Conservation (phyloP, 2,113 vertebrate species). For the Cettia cetti region DNA sequence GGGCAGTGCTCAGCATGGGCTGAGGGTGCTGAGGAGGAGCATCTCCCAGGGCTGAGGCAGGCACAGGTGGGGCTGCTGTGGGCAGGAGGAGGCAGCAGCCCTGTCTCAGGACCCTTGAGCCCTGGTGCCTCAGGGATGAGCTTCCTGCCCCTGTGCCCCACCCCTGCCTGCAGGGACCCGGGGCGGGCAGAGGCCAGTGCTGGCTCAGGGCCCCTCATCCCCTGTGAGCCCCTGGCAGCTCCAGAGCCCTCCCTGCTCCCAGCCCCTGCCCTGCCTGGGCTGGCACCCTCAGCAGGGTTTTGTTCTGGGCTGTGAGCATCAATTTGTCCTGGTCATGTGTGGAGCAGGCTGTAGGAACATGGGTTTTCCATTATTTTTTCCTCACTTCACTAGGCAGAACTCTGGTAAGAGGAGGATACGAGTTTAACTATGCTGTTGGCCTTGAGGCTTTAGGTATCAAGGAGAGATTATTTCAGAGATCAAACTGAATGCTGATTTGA, state of each 20-base stretch:
- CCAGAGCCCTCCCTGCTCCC: not conserved
- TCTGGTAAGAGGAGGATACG: constrained; percentile 18
- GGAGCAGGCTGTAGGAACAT: not conserved
- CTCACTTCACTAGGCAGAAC: not conserved
- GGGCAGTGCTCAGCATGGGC: not conserved
- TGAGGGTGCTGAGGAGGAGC: not conserved
- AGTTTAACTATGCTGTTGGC: constrained; percentile 6
- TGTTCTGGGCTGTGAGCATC: not conserved
- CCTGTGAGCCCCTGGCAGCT: not conserved
- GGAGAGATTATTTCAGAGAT: constrained; percentile 70
- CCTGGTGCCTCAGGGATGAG: too few species aligned
- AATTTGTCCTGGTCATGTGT: not conserved
- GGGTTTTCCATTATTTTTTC: not conserved
- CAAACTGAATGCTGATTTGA: constrained; percentile 68
- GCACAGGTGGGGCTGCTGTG: not conserved
- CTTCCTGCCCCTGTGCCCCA: not conserved
- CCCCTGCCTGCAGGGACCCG: not conserved
- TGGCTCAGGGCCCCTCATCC: not conserved
- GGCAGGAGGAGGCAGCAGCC: not conserved
- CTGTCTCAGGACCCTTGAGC: not conserved
- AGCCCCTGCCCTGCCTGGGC: fast-evolving
- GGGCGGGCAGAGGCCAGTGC: not conserved
- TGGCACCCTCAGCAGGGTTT: not conserved
- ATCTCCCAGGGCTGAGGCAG: not conserved
- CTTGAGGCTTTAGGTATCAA: constrained; percentile 65